A percentile compares a stretch with the other conserved stretches of the same genome.
phyloP scores from a whole-genome alignment of 2,113 vertebrate species.

The Geococcyx californianus region DNA sequence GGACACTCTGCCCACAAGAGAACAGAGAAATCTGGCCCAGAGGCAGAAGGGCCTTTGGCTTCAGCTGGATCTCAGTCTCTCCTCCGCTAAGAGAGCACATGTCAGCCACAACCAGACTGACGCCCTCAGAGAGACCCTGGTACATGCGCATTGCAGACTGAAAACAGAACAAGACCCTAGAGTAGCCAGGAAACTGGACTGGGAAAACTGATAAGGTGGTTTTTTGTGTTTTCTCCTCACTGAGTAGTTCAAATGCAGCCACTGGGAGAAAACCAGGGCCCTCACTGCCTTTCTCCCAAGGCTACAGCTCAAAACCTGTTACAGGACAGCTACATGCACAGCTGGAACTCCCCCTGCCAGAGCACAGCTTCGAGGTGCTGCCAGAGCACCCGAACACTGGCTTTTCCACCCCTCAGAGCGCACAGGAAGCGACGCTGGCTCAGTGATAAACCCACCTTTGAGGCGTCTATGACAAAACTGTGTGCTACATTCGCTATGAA shows the following conservation, averaged over 20 bases:
- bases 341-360: no score
- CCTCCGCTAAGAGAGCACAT: not conserved
- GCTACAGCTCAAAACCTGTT: not conserved
- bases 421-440: no score
- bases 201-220: not conserved
- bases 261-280: not conserved
- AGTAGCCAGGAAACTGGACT: not conserved
- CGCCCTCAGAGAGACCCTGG: not conserved
- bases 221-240: not conserved
- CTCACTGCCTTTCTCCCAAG: not conserved
- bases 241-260: not conserved
- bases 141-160: no score
- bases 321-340: no score
- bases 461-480: constrained; percentile 87
- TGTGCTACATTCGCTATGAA: constrained; percentile 96
- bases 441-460: constrained; percentile 77
- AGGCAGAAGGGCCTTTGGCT: not conserved
- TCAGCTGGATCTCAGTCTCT: not conserved
- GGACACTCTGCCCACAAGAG: accelerated
- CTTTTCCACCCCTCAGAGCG: not conserved
- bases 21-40: accelerated
- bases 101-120: not conserved
- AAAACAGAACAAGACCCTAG: not conserved
- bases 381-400: no score
- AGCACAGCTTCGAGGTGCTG: no score